Evolutionary conservation across 2,797 vertebrate genomes (phyloP).

Genomic region (Chelon labrosus): DNA sequence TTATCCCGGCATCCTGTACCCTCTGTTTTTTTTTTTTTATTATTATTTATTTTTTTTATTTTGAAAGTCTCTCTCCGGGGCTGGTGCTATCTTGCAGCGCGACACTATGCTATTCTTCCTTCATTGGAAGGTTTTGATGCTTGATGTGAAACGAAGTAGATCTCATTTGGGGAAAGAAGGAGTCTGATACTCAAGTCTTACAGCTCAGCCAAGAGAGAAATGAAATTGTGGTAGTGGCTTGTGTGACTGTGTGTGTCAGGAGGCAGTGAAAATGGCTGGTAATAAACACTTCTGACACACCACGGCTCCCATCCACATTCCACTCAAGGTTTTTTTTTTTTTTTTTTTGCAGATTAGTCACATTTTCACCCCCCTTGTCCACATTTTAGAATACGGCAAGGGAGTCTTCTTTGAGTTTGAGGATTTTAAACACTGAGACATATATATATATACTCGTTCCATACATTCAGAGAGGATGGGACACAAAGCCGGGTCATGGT

Average conservation of each 20-base stretch:
- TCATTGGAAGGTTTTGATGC: constrained; percentile 77
- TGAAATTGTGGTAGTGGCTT: constrained; percentile 61
- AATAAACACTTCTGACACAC: constrained; percentile 79
- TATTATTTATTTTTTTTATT: constrained; percentile 48
- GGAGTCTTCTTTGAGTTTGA: constrained; percentile 27
- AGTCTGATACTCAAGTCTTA: constrained; percentile 70
- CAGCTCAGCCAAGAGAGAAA: constrained; percentile 78
- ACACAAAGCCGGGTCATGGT: neutral
- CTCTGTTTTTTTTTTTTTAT: constrained; percentile 57
- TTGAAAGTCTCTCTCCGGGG: constrained; percentile 60
- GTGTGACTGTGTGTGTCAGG: constrained; percentile 46
- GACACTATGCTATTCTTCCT: constrained; percentile 53
- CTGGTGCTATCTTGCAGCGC: constrained; percentile 40
- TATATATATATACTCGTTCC: neutral
- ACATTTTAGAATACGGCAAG: constrained; percentile 29
- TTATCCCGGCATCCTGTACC: constrained; percentile 68
- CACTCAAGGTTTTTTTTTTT: constrained; percentile 42
- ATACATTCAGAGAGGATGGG: neutral
- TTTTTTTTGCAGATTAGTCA: constrained; percentile 56
- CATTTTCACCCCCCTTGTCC: constrained; percentile 50
- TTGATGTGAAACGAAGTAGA: constrained; percentile 79
- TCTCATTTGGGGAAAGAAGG: constrained; percentile 76
- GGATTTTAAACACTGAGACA: constrained; percentile 14
- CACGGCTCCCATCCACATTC: constrained; percentile 66
- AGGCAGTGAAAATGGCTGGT: constrained; percentile 73